Conservation (phyloP, 1,140 invertebrate genomes). For the Hycleus cichorii region DNA sequence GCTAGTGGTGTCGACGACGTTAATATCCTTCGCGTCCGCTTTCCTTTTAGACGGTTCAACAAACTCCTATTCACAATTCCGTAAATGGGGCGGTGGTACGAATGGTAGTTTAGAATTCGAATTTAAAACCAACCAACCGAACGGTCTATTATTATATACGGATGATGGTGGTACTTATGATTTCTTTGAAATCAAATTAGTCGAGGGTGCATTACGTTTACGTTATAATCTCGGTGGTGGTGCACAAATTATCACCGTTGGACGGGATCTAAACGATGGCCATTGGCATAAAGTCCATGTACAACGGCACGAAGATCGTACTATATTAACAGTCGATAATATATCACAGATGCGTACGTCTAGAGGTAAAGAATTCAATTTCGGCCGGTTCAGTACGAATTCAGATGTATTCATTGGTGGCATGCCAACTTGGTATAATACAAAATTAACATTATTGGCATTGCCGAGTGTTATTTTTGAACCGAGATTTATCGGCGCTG, state of each 20-base stretch:
- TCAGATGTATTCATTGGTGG: conserved; percentile 89
- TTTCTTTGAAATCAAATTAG: conserved; percentile 91
- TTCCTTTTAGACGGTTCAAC: conserved; percentile 77
- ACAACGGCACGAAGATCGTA: conserved; percentile 65
- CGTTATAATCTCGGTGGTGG: conserved; percentile 81
- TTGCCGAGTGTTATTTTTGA: conserved; percentile 87
- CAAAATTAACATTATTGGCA: conserved; percentile 72
- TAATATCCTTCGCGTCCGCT: conserved; percentile 23
- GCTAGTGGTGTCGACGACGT: too few relatives aligned
- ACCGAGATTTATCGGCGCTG: conserved; percentile 75
- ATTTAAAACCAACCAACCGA: conserved; percentile 85
- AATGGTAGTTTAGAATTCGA: conserved; percentile 86
- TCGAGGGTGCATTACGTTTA: conserved; percentile 80
- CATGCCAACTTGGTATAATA: conserved; percentile 82
- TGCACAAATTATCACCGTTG: conserved; percentile 79
- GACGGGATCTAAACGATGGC: conserved; percentile 76
- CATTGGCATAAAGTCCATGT: conserved; percentile 87
- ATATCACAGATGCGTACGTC: conserved; percentile 65
- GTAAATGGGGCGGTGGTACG: conserved; percentile 79
- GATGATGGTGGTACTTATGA: conserved; percentile 91
- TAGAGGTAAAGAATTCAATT: conserved; percentile 75
- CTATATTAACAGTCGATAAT: conserved; percentile 73
- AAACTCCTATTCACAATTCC: conserved; percentile 82
- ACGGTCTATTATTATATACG: conserved; percentile 83
- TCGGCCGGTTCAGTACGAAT: conserved; percentile 75